phyloP scores from a whole-genome alignment of 2,888 invertebrate genomes.

The Biston stratarius region DNA sequence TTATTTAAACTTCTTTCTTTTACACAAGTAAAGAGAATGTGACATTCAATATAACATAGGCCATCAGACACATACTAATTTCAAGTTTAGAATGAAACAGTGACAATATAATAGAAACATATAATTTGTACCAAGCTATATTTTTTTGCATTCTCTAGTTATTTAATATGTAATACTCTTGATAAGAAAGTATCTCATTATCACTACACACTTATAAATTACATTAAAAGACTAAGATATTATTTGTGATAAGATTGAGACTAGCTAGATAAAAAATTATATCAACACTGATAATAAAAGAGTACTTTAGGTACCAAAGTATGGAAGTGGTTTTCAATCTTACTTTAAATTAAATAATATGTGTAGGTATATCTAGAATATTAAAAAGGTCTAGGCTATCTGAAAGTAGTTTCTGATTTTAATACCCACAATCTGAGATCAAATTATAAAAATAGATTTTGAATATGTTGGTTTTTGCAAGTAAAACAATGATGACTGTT shows the following conservation, averaged over 20 bases:
- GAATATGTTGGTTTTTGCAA: background rate
- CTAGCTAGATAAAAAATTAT: background rate
- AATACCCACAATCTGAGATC: slow-evolving; percentile 2
- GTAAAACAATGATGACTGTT: too few species aligned
- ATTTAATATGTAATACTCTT: background rate
- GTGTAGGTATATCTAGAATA: slow-evolving; percentile 16
- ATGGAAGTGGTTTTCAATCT: slow-evolving; percentile 26
- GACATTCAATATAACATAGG: too few species aligned
- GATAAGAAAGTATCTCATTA: slow-evolving; percentile 3
- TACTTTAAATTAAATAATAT: slow-evolving; percentile 1
- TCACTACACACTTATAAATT: slow-evolving; percentile 12
- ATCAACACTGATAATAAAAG: slow-evolving; percentile 8
- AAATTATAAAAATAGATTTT: background rate
- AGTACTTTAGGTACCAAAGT: background rate
- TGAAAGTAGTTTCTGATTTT: slow-evolving; percentile 34
- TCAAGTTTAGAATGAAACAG: too few species aligned
- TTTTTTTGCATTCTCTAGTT: background rate
- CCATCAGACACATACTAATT: too few species aligned
- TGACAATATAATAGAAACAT: too few species aligned
- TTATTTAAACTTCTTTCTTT: too few species aligned
- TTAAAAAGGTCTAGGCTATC: slow-evolving; percentile 39
- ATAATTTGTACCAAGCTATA: too few species aligned
- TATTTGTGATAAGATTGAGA: slow-evolving; percentile 23
- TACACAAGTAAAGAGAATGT: too few species aligned
- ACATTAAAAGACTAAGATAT: slow-evolving; percentile 15